Evolutionary conservation across 1,140 invertebrate species (phyloP).

Genomic region (Bombus confusus): DNA sequence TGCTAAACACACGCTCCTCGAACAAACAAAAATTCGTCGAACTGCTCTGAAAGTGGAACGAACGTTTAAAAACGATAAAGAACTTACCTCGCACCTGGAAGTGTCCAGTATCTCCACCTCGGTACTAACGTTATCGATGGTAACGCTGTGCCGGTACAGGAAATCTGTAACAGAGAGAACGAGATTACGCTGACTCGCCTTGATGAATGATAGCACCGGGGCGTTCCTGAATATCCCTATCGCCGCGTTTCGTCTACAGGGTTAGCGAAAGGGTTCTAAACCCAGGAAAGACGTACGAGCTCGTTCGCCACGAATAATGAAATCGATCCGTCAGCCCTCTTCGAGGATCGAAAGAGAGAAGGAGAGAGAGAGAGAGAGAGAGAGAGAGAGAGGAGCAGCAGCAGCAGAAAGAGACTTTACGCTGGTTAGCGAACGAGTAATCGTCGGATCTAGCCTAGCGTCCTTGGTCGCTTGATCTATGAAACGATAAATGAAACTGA

Average conservation of each 20-base stretch:
- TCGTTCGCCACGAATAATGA: slow-evolving; percentile 45
- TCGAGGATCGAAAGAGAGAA: slow-evolving; percentile 37
- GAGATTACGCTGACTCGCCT: slow-evolving; percentile 58
- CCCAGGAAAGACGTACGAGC: slow-evolving; percentile 49
- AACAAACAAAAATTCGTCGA: no score
- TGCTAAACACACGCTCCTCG: no score
- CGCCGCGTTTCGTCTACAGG: slow-evolving; percentile 9
- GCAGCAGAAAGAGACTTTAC: slow-evolving; percentile 28
- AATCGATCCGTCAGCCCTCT: slow-evolving; percentile 53
- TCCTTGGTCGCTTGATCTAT: slow-evolving; percentile 42
- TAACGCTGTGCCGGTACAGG: slow-evolving; percentile 89
- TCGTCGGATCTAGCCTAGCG: slow-evolving; percentile 49
- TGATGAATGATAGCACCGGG: slow-evolving; percentile 54
- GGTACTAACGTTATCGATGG: slow-evolving; percentile 89
- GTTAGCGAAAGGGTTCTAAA: slow-evolving; percentile 9
- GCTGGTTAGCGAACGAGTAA: slow-evolving; percentile 32
- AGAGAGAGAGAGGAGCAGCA: no score
- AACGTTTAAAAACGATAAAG: background rate
- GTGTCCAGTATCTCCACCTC: slow-evolving; percentile 93
- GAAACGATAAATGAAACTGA: slow-evolving; percentile 55
- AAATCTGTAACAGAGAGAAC: slow-evolving; percentile 87
- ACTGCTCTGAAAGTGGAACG: no score
- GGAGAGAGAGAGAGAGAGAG: background rate
- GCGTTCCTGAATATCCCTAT: slow-evolving; percentile 46
- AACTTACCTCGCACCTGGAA: slow-evolving; percentile 90